Evolutionary conservation across 2,888 invertebrate species (phyloP).

Genomic region (Amphipoea oculea): DNA sequence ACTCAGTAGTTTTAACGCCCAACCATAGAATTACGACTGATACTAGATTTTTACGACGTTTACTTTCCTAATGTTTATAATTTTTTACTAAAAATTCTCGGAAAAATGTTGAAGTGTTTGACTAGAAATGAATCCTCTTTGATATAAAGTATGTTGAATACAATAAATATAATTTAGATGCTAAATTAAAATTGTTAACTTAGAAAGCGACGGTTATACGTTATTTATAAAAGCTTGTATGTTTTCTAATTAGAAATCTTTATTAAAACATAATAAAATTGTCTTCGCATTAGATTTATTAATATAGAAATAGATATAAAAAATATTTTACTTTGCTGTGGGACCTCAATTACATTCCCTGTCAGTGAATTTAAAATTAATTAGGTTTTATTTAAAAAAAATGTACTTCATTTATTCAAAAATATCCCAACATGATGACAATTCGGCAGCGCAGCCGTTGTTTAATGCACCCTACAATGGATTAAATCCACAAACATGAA

Average conservation of each 20-base stretch:
- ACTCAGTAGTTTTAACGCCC: conserved; percentile 42
- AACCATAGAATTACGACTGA: conserved; percentile 58
- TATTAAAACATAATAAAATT: conserved; percentile 32
- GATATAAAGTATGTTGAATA: conserved; percentile 46
- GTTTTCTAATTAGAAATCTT: conserved; percentile 45
- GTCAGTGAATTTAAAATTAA: conserved; percentile 16
- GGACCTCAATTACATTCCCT: conserved; percentile 53
- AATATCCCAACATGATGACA: background rate
- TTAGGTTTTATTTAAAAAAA: conserved; percentile 6
- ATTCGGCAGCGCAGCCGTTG: conserved; percentile 11
- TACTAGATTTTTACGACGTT: conserved; percentile 54
- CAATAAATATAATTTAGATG: conserved; percentile 51
- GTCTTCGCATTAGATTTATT: conserved; percentile 53
- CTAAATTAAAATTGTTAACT: conserved; percentile 47
- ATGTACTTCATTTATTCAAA: background rate
- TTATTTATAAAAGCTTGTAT: conserved; percentile 50
- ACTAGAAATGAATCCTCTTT: conserved; percentile 47
- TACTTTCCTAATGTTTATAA: conserved; percentile 58
- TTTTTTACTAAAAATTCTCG: conserved; percentile 52
- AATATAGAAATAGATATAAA: conserved; percentile 48
- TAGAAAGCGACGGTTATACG: conserved; percentile 50
- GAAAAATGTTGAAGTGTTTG: conserved; percentile 41
- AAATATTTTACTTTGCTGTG: conserved; percentile 41
- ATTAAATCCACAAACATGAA: conserved; percentile 29
- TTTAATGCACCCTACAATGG: conserved; percentile 10